These are phyloP conservation scores for Leptopilina myrica DNA, from an alignment of 2,888 invertebrate species.

Conservation along the genomic window DNA sequence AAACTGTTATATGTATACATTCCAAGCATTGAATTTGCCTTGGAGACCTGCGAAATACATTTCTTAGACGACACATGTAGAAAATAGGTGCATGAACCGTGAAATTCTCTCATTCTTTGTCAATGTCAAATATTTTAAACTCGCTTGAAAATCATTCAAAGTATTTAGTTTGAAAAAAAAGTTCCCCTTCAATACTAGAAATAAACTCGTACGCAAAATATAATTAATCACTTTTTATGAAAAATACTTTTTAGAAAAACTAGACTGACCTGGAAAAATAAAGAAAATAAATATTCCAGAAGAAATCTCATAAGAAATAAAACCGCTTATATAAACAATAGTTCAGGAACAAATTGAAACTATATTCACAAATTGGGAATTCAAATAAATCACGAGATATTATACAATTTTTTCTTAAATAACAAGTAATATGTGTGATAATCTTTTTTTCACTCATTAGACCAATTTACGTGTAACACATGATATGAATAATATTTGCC, in stretches of 20 bases:
- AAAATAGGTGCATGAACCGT: slow-evolving; percentile 20
- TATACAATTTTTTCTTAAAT: background rate
- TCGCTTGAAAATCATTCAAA: slow-evolving; percentile 6
- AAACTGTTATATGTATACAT: slow-evolving; percentile 21
- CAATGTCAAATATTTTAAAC: slow-evolving; percentile 35
- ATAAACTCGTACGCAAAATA: too few relatives aligned
- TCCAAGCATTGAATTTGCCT: slow-evolving; percentile 34
- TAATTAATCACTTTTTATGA: too few relatives aligned
- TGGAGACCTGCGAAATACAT: slow-evolving; percentile 26
- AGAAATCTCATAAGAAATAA: background rate
- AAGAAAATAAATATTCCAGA: too few relatives aligned
- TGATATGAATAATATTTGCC: slow-evolving; percentile 8
- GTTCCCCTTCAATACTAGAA: background rate
- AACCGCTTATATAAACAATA: background rate
- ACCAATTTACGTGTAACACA: slow-evolving; percentile 13
- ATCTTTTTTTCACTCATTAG: slow-evolving; percentile 15
- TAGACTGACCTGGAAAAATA: too few relatives aligned
- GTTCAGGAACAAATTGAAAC: background rate
- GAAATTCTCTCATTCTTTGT: slow-evolving; percentile 34
- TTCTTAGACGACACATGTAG: background rate
- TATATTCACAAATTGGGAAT: background rate
- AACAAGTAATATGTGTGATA: background rate
- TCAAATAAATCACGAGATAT: background rate
- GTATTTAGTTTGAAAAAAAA: slow-evolving; percentile 2
- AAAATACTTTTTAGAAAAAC: too few relatives aligned